Conservation (phyloP, 2,113 vertebrate species). For the Eubucco bourcierii region DNA sequence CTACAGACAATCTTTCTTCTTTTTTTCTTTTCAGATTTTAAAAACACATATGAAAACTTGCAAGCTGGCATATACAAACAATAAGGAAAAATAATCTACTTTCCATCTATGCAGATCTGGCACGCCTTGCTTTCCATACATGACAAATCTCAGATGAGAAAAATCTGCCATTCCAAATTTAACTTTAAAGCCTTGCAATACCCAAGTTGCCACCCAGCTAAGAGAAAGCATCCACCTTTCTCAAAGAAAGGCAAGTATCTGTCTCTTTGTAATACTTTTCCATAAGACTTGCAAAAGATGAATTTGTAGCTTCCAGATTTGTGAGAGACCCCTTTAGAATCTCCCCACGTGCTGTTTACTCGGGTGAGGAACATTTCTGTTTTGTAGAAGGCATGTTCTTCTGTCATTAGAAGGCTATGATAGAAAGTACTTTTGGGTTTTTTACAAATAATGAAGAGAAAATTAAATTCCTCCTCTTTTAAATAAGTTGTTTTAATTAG, state of each 20-base stretch:
- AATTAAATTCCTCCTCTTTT: background rate
- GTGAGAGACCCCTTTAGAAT: background rate
- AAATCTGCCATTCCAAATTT: background rate
- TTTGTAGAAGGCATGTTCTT: background rate
- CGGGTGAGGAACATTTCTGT: background rate
- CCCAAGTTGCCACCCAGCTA: background rate
- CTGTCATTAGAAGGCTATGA: background rate
- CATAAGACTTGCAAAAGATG: background rate
- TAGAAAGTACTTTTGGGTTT: background rate
- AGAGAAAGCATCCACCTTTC: background rate
- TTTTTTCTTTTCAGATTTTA: background rate
- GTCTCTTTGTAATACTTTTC: background rate
- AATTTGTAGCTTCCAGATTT: background rate
- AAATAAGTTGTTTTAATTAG: background rate
- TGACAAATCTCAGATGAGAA: background rate
- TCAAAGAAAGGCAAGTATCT: background rate
- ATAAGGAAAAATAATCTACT: background rate
- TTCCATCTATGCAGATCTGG: background rate
- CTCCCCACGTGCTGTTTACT: background rate
- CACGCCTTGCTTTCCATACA: background rate
- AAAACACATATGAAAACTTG: background rate
- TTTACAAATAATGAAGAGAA: constrained; percentile 21
- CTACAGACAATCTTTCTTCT: fast-evolving
- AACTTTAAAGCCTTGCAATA: background rate
- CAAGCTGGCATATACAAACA: background rate